These are phyloP conservation scores for Vulpes ferrilata DNA, from an alignment of 2,113 vertebrate genomes.

Conservation along the genomic window DNA sequence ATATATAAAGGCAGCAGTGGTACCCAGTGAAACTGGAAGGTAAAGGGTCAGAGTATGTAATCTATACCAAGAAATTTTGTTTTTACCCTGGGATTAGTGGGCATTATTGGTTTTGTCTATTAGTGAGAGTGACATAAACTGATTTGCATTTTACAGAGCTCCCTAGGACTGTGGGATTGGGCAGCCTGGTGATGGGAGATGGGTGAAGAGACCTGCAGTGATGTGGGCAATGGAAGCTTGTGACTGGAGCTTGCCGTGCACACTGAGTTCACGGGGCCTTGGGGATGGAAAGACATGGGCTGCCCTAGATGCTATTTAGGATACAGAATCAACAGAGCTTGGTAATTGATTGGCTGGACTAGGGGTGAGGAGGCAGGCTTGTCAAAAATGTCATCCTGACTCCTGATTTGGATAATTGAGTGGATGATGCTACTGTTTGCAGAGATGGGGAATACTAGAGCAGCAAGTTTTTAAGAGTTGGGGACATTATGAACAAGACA, in stretches of 20 bases:
- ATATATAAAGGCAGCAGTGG: neutral
- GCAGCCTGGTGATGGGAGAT: neutral
- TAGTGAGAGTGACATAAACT: neutral
- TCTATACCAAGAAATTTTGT: neutral
- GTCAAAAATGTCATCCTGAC: neutral
- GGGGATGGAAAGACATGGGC: neutral
- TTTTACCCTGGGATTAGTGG: neutral
- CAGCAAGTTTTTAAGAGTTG: neutral
- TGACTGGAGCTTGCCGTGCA: neutral
- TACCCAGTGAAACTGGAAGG: neutral
- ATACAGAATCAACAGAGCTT: neutral
- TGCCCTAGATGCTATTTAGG: neutral
- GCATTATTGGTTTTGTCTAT: neutral
- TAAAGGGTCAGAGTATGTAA: neutral
- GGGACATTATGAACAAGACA: neutral
- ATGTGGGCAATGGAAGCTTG: neutral
- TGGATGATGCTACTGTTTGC: neutral
- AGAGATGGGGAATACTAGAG: neutral
- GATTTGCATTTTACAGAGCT: neutral
- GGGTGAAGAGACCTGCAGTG: neutral
- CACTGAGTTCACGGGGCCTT: neutral
- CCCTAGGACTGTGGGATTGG: neutral
- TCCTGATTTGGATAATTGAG: neutral
- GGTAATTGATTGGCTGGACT: neutral
- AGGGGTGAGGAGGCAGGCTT: neutral